Base-by-base conservation (phyloP, 1,140 invertebrate genomes). In the Drosophila sechellia region DNA sequence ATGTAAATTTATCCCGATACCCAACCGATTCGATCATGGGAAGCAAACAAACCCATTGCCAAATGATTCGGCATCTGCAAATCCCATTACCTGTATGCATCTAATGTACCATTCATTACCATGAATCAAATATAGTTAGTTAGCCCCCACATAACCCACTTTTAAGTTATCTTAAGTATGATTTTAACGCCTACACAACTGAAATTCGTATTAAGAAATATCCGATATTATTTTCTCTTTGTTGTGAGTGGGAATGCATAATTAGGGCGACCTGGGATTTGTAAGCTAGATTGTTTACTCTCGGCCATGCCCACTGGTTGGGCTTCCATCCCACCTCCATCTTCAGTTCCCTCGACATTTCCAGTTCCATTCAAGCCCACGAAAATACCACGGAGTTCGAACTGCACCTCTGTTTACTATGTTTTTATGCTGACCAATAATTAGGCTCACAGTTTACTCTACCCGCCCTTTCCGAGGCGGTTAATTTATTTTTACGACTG, bases 51-150 rank as follows among this genome's bases (percentile, higher is more conserved):
- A 77, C 15, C 48, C 57, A 63, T 90, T 84, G 85, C 86, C 45
- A 90, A 86, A 85, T 71, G 59, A 71, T 75, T 77, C 75, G 79
- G 52, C 69, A 81, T 75, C 50, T 37, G 71, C 58, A 84, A 76
- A 77, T 54, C 1, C 3, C 1, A 8, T 22, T 22, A 22, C 20
- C 20, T 22, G 20, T 22, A 22, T 27, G 25, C 25, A 1, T 5
- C 27, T 8, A 31, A 6, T 8, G 27, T 10, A 31, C 5, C 39
- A 8, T 40, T n/a, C 3, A 40, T 8, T 8, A 15, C 2, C 39
- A 40, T 15, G 5, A 39, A 42, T 2, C 15, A 17, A 42, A 42
- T 3, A 42, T 17, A 42, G 40, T 42, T 17, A 42, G 40, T 42
- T 42, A 42, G 2, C 13, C 39, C 39, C 39, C 27, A 40, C 39